Conservation (phyloP, 2,888 invertebrate genomes). For the Alsophila aescularia region DNA sequence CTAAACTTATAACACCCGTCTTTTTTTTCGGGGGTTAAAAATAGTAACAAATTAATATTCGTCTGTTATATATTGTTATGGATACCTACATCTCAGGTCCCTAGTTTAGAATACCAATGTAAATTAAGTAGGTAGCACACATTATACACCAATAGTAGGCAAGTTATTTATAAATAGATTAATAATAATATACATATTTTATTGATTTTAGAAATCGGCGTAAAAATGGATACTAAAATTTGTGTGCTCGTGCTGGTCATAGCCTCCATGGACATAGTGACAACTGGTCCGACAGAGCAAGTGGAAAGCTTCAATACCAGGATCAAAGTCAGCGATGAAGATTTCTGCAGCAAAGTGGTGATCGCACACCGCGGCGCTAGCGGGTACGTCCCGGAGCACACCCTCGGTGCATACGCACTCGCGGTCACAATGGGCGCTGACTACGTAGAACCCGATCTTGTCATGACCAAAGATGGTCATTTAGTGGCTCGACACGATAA, state of each 20-base stretch:
- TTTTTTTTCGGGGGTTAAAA: no score
- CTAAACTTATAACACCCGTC: no score
- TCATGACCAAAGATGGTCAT: slow-evolving; percentile 70
- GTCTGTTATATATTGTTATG: no score
- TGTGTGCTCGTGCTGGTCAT: neutral
- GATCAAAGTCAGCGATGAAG: neutral
- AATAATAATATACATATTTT: neutral
- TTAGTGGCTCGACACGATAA: slow-evolving; percentile 74
- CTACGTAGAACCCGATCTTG: slow-evolving; percentile 75
- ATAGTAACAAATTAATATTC: no score
- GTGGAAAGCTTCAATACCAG: slow-evolving; percentile 3
- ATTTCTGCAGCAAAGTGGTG: slow-evolving; percentile 39
- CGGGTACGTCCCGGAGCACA: slow-evolving; percentile 68
- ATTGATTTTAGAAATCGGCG: neutral
- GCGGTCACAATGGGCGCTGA: slow-evolving; percentile 75
- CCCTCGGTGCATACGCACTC: slow-evolving; percentile 71
- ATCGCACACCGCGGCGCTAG: slow-evolving; percentile 37
- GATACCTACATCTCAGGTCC: no score
- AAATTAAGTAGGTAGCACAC: no score
- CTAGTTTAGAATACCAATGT: no score
- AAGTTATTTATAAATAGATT: no score
- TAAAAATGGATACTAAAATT: slow-evolving; percentile 1
- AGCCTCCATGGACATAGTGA: slow-evolving; percentile 5
- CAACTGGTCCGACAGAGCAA: neutral
- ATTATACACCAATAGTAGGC: no score